phyloP scores from a whole-genome alignment of 2,888 invertebrate genomes.

The Limnephilus rhombicus region DNA sequence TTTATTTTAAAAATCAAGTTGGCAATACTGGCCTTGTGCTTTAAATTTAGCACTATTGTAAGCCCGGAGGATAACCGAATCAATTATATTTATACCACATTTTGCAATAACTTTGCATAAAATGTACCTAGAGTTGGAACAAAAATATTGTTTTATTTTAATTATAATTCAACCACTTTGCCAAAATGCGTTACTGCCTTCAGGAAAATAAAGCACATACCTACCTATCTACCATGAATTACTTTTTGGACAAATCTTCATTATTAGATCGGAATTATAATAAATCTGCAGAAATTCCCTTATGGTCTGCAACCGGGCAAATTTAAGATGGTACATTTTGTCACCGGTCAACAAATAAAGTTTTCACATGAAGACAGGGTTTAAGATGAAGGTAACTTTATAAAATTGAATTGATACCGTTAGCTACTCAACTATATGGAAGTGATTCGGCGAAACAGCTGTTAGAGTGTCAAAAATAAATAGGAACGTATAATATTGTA shows the following conservation, averaged over 20 bases:
- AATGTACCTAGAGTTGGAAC: too few relatives aligned
- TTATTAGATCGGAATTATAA: too few relatives aligned
- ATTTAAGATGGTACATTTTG: not conserved
- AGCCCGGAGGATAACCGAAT: not conserved
- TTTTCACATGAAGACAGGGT: not conserved
- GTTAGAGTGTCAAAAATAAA: not conserved
- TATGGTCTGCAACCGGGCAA: not conserved
- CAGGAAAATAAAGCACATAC: not conserved
- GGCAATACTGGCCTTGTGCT: not conserved
- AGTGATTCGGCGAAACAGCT: not conserved
- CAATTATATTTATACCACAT: not conserved
- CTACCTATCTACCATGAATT: too few relatives aligned
- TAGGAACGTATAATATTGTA: not conserved
- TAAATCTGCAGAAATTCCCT: not conserved
- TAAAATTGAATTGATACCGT: not conserved
- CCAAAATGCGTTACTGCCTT: not conserved
- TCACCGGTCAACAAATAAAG: not conserved
- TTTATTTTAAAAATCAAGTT: too few relatives aligned
- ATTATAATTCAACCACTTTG: not conserved
- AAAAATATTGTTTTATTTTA: too few relatives aligned
- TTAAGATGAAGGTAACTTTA: too few relatives aligned
- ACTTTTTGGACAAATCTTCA: too few relatives aligned
- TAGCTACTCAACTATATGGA: not conserved
- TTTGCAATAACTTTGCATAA: too few relatives aligned
- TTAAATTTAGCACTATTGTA: not conserved